phyloP scores from a whole-genome alignment of 1,140 invertebrate species.

The Aleiodes sp. region DNA sequence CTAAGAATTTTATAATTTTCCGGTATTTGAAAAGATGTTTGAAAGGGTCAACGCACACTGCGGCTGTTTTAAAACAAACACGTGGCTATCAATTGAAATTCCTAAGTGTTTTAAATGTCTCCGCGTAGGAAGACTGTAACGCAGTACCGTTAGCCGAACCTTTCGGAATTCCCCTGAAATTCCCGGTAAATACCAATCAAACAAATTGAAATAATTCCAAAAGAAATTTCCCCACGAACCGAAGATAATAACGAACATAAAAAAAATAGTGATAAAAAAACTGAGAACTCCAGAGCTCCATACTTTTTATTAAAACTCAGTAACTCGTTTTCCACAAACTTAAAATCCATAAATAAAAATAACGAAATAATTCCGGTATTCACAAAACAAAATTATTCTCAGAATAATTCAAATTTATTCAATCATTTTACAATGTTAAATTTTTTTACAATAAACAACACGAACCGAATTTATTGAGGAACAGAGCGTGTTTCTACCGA shows the following conservation, averaged over 20 bases:
- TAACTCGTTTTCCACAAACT: background rate
- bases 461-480: background rate
- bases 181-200: constrained; percentile 13
- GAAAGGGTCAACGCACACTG: background rate
- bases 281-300: background rate
- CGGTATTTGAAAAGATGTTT: too few relatives aligned
- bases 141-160: constrained; percentile 31
- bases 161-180: constrained; percentile 21
- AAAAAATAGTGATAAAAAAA: background rate
- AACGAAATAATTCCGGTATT: background rate
- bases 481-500: constrained; percentile 25
- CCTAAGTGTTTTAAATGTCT: constrained; percentile 17
- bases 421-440: too few relatives aligned
- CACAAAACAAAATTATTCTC: background rate
- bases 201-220: background rate
- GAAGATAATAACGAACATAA: background rate
- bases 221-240: background rate
- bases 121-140: constrained; percentile 18
- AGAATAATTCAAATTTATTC: too few relatives aligned
- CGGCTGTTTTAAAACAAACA: constrained; percentile 7
- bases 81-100: constrained; percentile 23
- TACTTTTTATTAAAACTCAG: constrained; percentile 4
- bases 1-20: too few relatives aligned
- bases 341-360: background rate
- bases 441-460: too few relatives aligned